These are phyloP conservation scores for Hypotaenidia philippensis DNA, from an alignment of 2,797 vertebrate species.

Conservation along the genomic window DNA sequence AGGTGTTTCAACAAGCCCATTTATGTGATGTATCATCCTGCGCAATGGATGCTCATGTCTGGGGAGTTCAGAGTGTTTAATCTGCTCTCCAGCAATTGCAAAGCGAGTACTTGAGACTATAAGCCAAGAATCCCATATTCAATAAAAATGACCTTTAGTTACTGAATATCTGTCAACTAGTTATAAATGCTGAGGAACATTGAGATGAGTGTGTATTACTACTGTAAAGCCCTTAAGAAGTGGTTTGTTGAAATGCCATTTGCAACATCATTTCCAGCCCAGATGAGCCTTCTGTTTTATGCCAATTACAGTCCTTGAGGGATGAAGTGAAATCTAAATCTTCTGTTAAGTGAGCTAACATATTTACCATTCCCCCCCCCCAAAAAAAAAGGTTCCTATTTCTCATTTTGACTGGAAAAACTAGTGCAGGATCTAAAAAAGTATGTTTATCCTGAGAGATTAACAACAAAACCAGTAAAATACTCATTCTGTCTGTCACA, in stretches of 20 bases:
- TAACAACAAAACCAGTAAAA: neutral
- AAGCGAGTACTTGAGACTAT: neutral
- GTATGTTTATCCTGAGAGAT: neutral
- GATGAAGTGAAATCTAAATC: neutral
- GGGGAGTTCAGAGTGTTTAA: neutral
- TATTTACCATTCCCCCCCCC: neutral
- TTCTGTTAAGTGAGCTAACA: neutral
- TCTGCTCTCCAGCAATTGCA: neutral
- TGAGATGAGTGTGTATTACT: neutral
- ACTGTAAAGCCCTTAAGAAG: neutral
- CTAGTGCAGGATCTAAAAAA: neutral
- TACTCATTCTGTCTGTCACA: neutral
- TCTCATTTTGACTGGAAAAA: neutral
- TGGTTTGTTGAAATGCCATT: neutral
- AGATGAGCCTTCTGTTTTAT: neutral
- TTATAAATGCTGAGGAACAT: neutral
- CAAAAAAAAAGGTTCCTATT: neutral
- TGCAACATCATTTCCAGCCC: neutral
- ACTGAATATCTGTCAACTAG: neutral
- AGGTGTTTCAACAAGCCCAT: neutral
- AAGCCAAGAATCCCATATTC: neutral
- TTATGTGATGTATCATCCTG: fast-evolving
- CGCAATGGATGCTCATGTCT: fast-evolving
- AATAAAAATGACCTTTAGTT: neutral
- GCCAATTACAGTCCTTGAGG: neutral